Conservation (phyloP, 2,797 vertebrate genomes). For the Phrynocephalus forsythii region DNA sequence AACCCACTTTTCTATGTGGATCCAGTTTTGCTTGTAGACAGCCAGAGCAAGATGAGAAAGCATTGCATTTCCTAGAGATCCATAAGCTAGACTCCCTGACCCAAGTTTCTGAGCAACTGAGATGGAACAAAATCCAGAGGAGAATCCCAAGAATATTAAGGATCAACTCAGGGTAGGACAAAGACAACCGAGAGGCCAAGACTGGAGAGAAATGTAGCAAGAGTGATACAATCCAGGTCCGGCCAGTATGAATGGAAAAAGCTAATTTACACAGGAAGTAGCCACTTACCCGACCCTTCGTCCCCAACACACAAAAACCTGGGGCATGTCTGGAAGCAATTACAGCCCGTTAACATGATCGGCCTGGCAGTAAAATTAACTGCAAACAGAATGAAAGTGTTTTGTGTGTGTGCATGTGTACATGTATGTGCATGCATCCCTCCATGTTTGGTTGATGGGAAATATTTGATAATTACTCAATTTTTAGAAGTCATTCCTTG, state of each 20-base stretch:
- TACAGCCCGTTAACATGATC: slow-evolving; percentile 94
- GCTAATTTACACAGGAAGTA: slow-evolving; percentile 95
- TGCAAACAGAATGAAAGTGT: slow-evolving; percentile 79
- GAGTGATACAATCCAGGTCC: slow-evolving; percentile 89
- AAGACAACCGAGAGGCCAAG: slow-evolving; percentile 1
- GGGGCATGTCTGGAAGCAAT: slow-evolving; percentile 95
- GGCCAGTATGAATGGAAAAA: slow-evolving; percentile 82
- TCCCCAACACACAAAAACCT: slow-evolving; percentile 87
- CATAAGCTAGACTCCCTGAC: too few relatives aligned
- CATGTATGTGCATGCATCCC: background rate
- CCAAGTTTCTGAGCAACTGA: background rate
- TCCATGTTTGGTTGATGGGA: slow-evolving; percentile 82
- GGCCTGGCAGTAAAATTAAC: slow-evolving; percentile 91
- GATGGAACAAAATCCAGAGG: background rate
- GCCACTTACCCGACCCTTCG: slow-evolving; percentile 90
- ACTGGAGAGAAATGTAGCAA: slow-evolving; percentile 22
- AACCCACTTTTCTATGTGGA: too few relatives aligned
- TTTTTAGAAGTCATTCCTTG: slow-evolving; percentile 77
- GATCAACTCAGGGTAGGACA: slow-evolving; percentile 27
- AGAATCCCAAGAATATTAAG: slow-evolving; percentile 49
- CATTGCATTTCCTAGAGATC: too few relatives aligned
- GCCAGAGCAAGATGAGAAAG: too few relatives aligned
- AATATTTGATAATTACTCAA: slow-evolving; percentile 89
- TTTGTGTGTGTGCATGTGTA: too few relatives aligned
- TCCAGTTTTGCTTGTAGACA: too few relatives aligned